Evolutionary conservation across 64 coral and sea anemone species (phyloP), one percentile per base, ranked within the genome.

Genomic region (Porites australiensis): DNA sequence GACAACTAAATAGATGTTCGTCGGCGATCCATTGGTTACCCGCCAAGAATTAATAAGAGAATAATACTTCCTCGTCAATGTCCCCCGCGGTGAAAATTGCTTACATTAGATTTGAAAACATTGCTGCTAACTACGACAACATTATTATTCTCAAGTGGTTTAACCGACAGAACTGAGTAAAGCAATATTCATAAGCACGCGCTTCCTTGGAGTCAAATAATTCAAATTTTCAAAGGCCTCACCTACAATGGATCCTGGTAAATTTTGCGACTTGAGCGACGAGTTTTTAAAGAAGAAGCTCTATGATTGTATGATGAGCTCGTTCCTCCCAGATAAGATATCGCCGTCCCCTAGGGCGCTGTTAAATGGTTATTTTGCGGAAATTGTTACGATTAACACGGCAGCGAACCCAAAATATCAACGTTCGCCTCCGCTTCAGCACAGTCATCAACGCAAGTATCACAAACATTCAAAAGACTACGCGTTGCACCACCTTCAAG

Each of bases 281-380:
- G 95, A 90, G 27, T 86, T 97, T 77, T 43, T 97, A 50, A 90
- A 69, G 57, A 87, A 88, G 75, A 91, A 70, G 72, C 79, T 97
- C 64, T 91, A 94, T 37, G 92, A 94, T 43, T 86, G 90, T 58
- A 82, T 97, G 37, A 65, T 90, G 67, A 58, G 87, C 43, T 82
- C 84, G 19, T 88, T 86, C 81, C 94, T 94, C 43, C 82, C 95
- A 0, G 66, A 78, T 75, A 83, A 91, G 48, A 68, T 78, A 10
- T 70, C 61, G 2, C 16, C 73, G 3, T 60, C 46, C 21, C 74
- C 73, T 37, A 70, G 46, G 13, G 92, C 88, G 64, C 90, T 97
- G 37, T 44, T 93, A 50, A 94, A 97, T 82, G 92, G 91, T 6
- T 97, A 97, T 67, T 82, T 97, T 66, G 82, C 95, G n/a, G 95